phyloP scores from a whole-genome alignment of 2,113 vertebrate genomes.

The Charina bottae region DNA sequence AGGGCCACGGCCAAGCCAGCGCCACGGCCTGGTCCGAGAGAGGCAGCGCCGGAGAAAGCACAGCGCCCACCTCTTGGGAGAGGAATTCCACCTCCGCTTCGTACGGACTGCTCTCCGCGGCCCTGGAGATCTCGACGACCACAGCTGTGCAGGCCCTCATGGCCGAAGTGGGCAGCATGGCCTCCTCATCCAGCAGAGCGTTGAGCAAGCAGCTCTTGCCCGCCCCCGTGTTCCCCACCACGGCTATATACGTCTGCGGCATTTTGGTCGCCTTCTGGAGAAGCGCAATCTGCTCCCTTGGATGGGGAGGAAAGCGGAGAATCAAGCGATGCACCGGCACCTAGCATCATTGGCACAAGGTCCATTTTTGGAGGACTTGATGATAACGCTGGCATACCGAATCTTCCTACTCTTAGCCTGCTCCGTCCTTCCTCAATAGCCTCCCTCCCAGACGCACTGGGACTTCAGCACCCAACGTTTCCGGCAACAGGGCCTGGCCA shows the following conservation, averaged over 20 bases:
- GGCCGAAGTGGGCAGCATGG: conserved; percentile 40
- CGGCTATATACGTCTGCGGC: conserved; percentile 33
- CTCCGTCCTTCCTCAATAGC: too few species aligned
- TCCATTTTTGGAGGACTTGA: background rate
- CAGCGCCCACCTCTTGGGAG: conserved; percentile 20
- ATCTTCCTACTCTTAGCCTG: too few species aligned
- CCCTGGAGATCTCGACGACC: conserved; percentile 35
- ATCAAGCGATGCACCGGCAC: accelerated
- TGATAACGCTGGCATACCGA: too few species aligned
- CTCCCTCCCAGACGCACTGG: too few species aligned
- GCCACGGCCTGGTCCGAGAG: too few species aligned
- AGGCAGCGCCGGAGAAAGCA: background rate
- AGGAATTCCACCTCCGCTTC: conserved; percentile 41
- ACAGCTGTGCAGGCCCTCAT: conserved; percentile 53
- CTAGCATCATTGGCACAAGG: background rate
- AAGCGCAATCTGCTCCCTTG: conserved; percentile 24
- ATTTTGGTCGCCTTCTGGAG: conserved; percentile 24
- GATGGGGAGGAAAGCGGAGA: background rate
- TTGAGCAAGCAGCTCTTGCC: conserved; percentile 54
- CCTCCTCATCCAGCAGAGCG: conserved; percentile 42
- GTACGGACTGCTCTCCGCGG: background rate
- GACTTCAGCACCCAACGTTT: too few species aligned
- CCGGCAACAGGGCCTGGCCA: too few species aligned
- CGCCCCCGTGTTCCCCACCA: conserved; percentile 44
- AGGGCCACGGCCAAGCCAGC: background rate